phyloP scores from a whole-genome alignment of 1,140 invertebrate species.

The Caerostris extrusa region DNA sequence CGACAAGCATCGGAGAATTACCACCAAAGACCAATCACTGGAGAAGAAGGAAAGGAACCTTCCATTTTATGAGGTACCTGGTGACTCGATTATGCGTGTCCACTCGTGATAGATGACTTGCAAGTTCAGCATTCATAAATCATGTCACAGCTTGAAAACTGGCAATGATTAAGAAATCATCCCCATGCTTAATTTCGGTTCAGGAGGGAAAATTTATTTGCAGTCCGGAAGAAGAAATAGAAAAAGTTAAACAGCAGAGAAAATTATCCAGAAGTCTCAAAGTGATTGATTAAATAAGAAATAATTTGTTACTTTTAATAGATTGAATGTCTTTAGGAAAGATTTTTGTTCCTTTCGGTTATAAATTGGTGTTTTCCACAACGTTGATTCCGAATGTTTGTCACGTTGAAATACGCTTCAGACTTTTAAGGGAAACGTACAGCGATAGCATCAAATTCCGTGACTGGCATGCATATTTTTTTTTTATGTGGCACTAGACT shows the following conservation, averaged over 20 bases:
- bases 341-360: neutral
- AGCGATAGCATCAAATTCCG: neutral
- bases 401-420: neutral
- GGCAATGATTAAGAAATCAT: slow-evolving; percentile 32
- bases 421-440: neutral
- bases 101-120: too few species aligned
- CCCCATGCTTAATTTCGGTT: slow-evolving; percentile 1
- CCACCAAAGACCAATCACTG: too few species aligned
- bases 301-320: slow-evolving; percentile 55
- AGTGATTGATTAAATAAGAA: slow-evolving; percentile 55
- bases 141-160: neutral
- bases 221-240: neutral
- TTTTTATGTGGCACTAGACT: neutral
- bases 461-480: neutral
- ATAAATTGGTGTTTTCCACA: neutral
- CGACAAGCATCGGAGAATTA: too few species aligned
- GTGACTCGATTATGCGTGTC: too few species aligned
- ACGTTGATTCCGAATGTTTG: neutral
- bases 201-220: neutral
- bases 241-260: neutral
- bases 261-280: neutral
- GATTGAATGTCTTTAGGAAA: neutral
- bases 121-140: neutral
- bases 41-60: neutral
- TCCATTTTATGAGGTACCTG: neutral